Conservation (phyloP, 2,113 vertebrate genomes). For the Tichodroma muraria region DNA sequence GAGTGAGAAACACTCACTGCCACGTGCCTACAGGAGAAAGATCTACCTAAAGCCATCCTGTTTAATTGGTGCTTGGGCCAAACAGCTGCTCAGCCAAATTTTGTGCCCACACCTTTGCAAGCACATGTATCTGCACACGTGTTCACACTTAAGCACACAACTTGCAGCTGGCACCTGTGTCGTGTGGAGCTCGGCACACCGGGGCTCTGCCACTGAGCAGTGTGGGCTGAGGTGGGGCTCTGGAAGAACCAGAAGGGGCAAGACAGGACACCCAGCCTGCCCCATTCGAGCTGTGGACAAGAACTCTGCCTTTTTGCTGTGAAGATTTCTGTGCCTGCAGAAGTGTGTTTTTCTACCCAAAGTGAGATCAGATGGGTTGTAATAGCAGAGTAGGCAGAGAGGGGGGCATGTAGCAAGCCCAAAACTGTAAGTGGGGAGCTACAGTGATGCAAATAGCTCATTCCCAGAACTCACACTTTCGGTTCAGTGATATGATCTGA, state of each 20-base stretch:
- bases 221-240: background rate
- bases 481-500: background rate
- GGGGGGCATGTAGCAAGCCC: background rate
- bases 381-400: slow-evolving; percentile 23
- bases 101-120: background rate
- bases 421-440: slow-evolving; percentile 15
- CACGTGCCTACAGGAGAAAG: background rate
- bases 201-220: rapidly evolving
- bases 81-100: background rate
- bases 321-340: background rate
- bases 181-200: rapidly evolving
- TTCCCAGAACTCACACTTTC: slow-evolving; percentile 39
- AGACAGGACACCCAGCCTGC: background rate
- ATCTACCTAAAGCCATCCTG: background rate
- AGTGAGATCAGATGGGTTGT: slow-evolving; percentile 44
- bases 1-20: too few species aligned
- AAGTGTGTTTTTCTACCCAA: background rate
- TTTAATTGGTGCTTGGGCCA: background rate
- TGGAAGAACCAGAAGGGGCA: background rate
- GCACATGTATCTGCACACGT: background rate
- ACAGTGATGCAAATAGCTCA: slow-evolving; percentile 34
- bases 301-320: background rate
- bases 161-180: background rate
- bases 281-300: rapidly evolving
- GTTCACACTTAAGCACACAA: background rate